Percentiles rank a stretch among this genome's conserved stretches.
These are phyloP conservation scores for Pseudorectes ferrugineus DNA, from an alignment of 2,113 vertebrate species.

Conservation along the genomic window DNA sequence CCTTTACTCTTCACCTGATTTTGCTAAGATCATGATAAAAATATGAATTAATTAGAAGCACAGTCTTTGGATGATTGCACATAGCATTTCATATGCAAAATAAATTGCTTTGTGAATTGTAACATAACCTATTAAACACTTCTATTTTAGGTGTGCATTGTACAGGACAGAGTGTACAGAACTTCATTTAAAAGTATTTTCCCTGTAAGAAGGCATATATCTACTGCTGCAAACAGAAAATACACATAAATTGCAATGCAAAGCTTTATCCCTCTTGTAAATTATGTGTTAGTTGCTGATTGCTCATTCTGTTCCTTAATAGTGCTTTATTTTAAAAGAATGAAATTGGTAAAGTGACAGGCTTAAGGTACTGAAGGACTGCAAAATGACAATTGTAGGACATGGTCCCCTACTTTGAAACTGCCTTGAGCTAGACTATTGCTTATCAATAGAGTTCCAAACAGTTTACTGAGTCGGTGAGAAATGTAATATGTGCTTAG, in stretches of 20 bases:
- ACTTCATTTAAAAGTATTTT: background rate
- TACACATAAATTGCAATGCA: background rate
- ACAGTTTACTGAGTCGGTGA: background rate
- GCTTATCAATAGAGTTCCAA: background rate
- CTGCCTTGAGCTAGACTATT: background rate
- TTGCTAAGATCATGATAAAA: background rate
- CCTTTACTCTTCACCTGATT: background rate
- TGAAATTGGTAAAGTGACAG: background rate
- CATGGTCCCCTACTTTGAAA: background rate
- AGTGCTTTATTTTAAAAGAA: background rate
- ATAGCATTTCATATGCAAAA: background rate
- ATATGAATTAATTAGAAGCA: background rate
- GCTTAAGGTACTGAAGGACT: background rate
- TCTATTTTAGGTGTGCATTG: background rate
- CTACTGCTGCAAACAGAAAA: background rate
- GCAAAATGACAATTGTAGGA: background rate
- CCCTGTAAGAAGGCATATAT: background rate
- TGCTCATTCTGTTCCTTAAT: background rate
- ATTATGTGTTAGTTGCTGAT: background rate
- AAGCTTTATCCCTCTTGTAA: background rate
- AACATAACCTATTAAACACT: background rate
- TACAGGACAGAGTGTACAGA: background rate
- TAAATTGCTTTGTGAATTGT: slow-evolving; percentile 6
- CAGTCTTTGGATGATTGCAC: background rate
- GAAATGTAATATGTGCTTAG: background rate